Base-by-base conservation (phyloP, 23 tunicate species). In the Diplosoma virens region DNA sequence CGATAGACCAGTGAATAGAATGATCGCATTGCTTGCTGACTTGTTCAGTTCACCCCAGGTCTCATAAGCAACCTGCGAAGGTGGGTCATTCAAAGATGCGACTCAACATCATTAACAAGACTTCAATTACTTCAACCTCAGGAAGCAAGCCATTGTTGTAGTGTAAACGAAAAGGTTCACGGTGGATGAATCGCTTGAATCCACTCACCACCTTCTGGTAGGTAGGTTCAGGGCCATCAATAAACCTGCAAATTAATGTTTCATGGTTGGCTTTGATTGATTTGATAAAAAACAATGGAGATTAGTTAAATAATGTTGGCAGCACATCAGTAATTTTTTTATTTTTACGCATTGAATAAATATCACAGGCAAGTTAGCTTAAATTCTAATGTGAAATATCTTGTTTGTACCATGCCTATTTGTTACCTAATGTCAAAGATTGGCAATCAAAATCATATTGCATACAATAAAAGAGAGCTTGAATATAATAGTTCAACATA, bases 11-110 rank as follows among this genome's bases (percentile, higher is more conserved):
- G 97, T 92, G 75, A 60, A 92, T 0, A 92, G n/a, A 24, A 92
- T 61, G 35, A 92, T 79, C 3, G 97, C 97, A 75, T 92, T 92
- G 69, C 79, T 75, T 5, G 66, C 64, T 21, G 69, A 59, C n/a
- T 69, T 71, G 75, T 92, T 92, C 55, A 92, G 60, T n/a, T 85
- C 47, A 46, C 97, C 97, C 97, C 97, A 92, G 7, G 97, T 92
- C 81, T 92, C 97, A 59, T 92, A 92, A 20, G 97, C 97, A 58
- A 92, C 53, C 81, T 92, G 50, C 6, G 30, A 61, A 14, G n/a
- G n/a, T 46, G 17, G 25, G 20, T 14, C 17, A n/a, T 11, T 59
- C 17, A 18, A 59, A 22, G 9, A 18, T 59, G n/a, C n/a, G n/a
- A n/a, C n/a, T n/a, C 25, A 6, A 32, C n/a, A 7, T 9, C 9